Evolutionary conservation across 2,797 vertebrate genomes (phyloP).

Genomic region (Danionella dracula): DNA sequence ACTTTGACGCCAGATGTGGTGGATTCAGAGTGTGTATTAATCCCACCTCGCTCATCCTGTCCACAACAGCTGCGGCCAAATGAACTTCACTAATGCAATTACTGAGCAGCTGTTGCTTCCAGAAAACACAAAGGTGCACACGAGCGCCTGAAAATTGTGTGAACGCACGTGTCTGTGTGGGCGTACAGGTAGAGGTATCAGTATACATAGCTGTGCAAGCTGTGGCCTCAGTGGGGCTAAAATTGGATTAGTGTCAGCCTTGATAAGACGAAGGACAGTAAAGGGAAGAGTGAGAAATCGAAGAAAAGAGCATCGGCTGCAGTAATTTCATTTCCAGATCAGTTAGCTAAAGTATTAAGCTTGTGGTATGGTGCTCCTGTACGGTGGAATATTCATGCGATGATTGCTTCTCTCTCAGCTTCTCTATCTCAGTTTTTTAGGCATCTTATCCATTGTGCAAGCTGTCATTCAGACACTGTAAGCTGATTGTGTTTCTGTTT

Average conservation of each 20-base stretch:
- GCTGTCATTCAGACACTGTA: conserved; percentile 22
- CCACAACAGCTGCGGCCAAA: conserved; percentile 28
- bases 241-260: conserved; percentile 75
- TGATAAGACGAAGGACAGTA: conserved; percentile 67
- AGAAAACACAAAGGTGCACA: conserved; percentile 15
- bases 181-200: conserved; percentile 39
- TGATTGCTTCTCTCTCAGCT: conserved; percentile 51
- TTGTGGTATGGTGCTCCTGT: conserved; percentile 59
- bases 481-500: conserved; percentile 6
- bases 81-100: conserved; percentile 21
- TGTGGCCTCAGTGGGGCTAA: conserved; percentile 62
- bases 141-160: not conserved
- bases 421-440: conserved; percentile 15
- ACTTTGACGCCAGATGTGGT: conserved; percentile 15
- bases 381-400: conserved; percentile 76
- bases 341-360: conserved; percentile 62
- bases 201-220: conserved; percentile 67
- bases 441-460: conserved; percentile 19
- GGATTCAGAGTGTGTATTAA: conserved; percentile 8
- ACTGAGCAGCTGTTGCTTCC: conserved; percentile 29
- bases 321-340: conserved; percentile 75
- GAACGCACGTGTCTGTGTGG: conserved; percentile 19
- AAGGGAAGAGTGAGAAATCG: conserved; percentile 67
- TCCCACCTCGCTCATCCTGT: conserved; percentile 13
- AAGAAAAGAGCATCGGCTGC: conserved; percentile 65